Conservation (phyloP, 1,140 invertebrate species). For the Heliconius congener region DNA sequence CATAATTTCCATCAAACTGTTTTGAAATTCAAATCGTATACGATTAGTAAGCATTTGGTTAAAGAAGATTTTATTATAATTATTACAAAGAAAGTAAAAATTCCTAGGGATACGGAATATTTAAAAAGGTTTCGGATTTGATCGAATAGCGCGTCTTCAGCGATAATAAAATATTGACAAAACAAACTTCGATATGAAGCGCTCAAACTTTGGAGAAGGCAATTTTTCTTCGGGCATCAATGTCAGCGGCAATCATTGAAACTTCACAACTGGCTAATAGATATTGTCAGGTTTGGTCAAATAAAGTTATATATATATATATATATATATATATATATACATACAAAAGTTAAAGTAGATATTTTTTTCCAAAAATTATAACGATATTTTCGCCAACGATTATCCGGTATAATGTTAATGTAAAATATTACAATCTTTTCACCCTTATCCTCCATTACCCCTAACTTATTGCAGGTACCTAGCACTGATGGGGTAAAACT, state of each 20-base stretch:
- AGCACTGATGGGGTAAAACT: slow-evolving; percentile 38
- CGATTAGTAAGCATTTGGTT: slow-evolving; percentile 40
- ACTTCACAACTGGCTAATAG: slow-evolving; percentile 46
- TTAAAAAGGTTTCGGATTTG: slow-evolving; percentile 39
- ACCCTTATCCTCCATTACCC: slow-evolving; percentile 35
- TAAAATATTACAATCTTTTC: slow-evolving; percentile 35
- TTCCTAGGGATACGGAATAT: slow-evolving; percentile 24
- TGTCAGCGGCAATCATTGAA: slow-evolving; percentile 66
- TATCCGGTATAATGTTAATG: slow-evolving; percentile 17
- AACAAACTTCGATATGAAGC: slow-evolving; percentile 39
- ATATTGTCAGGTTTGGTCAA: slow-evolving; percentile 36
- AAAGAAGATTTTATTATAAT: slow-evolving; percentile 41
- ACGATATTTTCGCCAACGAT: neutral
- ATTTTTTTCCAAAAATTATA: neutral
- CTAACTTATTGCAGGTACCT: slow-evolving; percentile 35
- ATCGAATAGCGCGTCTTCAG: slow-evolving; percentile 37
- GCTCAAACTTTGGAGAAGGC: slow-evolving; percentile 49
- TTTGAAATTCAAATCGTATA: slow-evolving; percentile 44
- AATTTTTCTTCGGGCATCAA: slow-evolving; percentile 66
- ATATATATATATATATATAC: too few relatives aligned
- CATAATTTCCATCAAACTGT: slow-evolving; percentile 39
- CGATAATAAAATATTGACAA: slow-evolving; percentile 48
- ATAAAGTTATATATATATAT: neutral
- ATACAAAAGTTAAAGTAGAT: neutral
- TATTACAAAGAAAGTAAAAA: slow-evolving; percentile 46